Evolutionary conservation across 2,113 vertebrate species (phyloP), one percentile per base, ranked within the genome.

Genomic region (Marcusenius ussheri): DNA sequence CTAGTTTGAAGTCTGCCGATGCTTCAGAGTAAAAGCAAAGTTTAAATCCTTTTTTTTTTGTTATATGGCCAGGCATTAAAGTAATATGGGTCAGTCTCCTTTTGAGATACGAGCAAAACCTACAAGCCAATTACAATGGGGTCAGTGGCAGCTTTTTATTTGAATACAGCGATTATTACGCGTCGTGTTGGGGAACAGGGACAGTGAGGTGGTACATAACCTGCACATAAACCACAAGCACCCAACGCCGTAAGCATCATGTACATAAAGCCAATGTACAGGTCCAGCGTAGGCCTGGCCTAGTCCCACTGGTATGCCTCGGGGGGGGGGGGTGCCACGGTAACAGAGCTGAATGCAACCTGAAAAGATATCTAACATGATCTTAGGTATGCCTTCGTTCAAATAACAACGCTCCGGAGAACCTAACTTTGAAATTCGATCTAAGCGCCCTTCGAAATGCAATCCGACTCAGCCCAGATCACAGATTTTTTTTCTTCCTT

Each of bases 151-250:
- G 47, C 70, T 35, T 89, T n/a, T 15, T 89, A 66, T 88, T 70
- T 13, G 35, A 80, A 51, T 50, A 83, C 50, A 70, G 66, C 50
- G 53, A 90, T 85, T 90, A 85, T 47, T 85, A 70, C 15, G 13
- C 2, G 27, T 35, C 35, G 10, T 35, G 9, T 39, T 45, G 70
- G 53, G 21, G n/a, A 83, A 31, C 3, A 8, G 7, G 6, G 66
- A 87, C 31, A 90, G 62, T 1, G 77, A 74, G 21, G 66, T 35
- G 89, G 27, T 42, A 10, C 7, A 4, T 86, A 56, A 11, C 4
- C 17, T 15, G 45, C 27, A 51, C 6, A 31, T 5, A 80, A 49
- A 80, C 15, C 39, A 21, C 46, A 53, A 45, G 6, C 15, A 31
- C 49, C n/a, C 21, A 89, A 83, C 31, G 0, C 24, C 5, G 11